A percentile compares a stretch with the other conserved stretches of the same genome.
Evolutionary conservation across 2,113 vertebrate species (phyloP).

Genomic region (Nibea coibor): DNA sequence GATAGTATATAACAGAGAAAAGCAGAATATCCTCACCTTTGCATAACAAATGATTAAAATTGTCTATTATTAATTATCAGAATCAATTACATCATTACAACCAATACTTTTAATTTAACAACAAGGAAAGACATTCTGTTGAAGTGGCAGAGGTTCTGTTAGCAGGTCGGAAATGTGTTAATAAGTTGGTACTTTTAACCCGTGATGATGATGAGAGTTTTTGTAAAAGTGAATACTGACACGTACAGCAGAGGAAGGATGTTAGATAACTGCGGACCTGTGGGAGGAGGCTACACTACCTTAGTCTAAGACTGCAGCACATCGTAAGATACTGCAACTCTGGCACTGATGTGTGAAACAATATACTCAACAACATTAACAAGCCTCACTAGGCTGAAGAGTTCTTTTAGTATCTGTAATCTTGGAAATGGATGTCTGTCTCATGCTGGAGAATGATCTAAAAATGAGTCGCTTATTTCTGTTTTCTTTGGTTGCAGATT

Average conservation of each 20-base stretch:
- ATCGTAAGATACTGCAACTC: conserved; percentile 30
- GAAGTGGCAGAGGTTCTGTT: conserved; percentile 24
- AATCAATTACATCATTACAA: too few relatives aligned
- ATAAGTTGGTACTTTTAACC: conserved; percentile 1
- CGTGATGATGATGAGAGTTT: conserved; percentile 29
- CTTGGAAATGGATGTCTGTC: too few relatives aligned
- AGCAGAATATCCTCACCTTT: background rate
- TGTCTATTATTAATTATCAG: too few relatives aligned
- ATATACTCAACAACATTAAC: conserved; percentile 50
- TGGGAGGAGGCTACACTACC: conserved; percentile 41
- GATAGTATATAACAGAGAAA: background rate
- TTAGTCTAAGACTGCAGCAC: conserved; percentile 40
- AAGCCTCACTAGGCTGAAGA: conserved; percentile 69
- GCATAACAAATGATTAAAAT: background rate
- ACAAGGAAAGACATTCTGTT: conserved; percentile 28
- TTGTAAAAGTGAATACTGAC: conserved; percentile 43
- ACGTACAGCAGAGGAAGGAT: conserved; percentile 16
- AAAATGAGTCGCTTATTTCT: too few relatives aligned
- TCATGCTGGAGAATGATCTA: too few relatives aligned
- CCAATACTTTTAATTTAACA: background rate
- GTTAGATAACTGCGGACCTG: conserved; percentile 20
- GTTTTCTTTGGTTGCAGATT: too few relatives aligned
- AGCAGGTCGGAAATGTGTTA: conserved; percentile 25
- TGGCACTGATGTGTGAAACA: conserved; percentile 48
- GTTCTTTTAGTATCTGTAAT: conserved; percentile 53